These are phyloP conservation scores for Mythimna lalbum DNA, from an alignment of 2,888 invertebrate species.

Conservation along the genomic window DNA sequence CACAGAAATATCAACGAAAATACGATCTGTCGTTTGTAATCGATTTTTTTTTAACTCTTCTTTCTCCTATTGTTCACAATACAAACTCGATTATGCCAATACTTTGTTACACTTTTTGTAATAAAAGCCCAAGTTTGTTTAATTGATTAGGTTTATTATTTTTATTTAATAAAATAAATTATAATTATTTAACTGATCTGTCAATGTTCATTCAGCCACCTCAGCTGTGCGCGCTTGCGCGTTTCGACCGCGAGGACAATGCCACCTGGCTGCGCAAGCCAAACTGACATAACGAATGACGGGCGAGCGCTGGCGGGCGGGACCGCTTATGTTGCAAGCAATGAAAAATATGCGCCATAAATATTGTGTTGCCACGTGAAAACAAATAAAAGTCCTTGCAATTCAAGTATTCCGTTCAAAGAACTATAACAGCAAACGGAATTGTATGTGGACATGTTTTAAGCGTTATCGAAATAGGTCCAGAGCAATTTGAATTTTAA, in stretches of 20 bases:
- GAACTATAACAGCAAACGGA: background rate
- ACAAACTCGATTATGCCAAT: constrained; percentile 65
- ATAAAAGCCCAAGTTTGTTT: constrained; percentile 77
- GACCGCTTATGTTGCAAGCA: constrained; percentile 64
- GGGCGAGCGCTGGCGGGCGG: constrained; percentile 64
- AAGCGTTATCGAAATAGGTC: background rate
- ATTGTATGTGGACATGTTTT: background rate
- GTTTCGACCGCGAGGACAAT: constrained; percentile 62
- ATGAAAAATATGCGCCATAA: constrained; percentile 12
- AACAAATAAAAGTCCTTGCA: background rate
- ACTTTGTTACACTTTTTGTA: constrained; percentile 74
- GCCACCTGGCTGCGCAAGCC: constrained; percentile 84
- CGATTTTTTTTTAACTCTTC: constrained; percentile 80
- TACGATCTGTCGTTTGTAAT: constrained; percentile 79
- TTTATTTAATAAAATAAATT: constrained; percentile 73
- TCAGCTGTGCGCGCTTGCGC: constrained; percentile 77
- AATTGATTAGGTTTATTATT: constrained; percentile 66
- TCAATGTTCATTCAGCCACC: constrained; percentile 79
- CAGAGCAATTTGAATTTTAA: background rate
- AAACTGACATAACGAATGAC: constrained; percentile 72
- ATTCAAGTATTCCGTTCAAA: background rate
- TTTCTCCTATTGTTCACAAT: constrained; percentile 66
- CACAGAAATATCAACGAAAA: constrained; percentile 79
- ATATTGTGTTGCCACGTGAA: constrained; percentile 34
- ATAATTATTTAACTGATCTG: constrained; percentile 75